Evolutionary conservation across 1,140 invertebrate genomes (phyloP), one percentile per base, ranked within the genome.

Genomic region (Aporrectodea caliginosa): DNA sequence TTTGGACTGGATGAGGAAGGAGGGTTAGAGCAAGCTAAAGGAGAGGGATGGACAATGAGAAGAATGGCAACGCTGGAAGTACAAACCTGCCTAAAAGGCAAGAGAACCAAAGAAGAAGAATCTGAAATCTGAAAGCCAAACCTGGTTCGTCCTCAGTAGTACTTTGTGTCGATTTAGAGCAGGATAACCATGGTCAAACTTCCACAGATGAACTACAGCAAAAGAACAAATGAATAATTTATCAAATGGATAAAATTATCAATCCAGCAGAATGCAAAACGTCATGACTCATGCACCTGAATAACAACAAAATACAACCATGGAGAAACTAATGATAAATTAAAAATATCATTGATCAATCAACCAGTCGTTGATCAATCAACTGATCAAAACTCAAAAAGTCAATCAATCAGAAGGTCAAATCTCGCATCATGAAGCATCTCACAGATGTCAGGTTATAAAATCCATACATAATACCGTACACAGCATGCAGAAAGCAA

Each of bases 141-240:
- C 94, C 82, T 91, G 84, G 88, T 94, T 93, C 84, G 92, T 91
- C 83, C 90, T 91, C 72, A 96, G 90, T 30, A 92, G 89, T 80
- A 90, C 88, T 86, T 93, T 93, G 29, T 93, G 92, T 84, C 91
- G 90, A 89, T 97, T 94, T 83, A 97, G 92, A 80, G 92, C 92
- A 83, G 93, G 92, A 88, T 97, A 98, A 33, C 97, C 96, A 80
- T 95, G 95, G 72, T 92, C 93, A 86, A 95, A 97, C 84, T 92
- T 92, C 96, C 96, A 98, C 68, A 98, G 90, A 89, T 98, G 96
- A 80, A 98, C 89, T 90, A 82, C 69, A 84, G 84, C n/a, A 12
- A 69, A 12, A 58, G 27, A 72, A 12, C 70, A 72, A 6, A 32
- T 14, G 2, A 2, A 72, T 58, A 58, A 22, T 12, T 58, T 6